phyloP scores from a whole-genome alignment of 2,888 invertebrate genomes.

The Parnassius orleans region DNA sequence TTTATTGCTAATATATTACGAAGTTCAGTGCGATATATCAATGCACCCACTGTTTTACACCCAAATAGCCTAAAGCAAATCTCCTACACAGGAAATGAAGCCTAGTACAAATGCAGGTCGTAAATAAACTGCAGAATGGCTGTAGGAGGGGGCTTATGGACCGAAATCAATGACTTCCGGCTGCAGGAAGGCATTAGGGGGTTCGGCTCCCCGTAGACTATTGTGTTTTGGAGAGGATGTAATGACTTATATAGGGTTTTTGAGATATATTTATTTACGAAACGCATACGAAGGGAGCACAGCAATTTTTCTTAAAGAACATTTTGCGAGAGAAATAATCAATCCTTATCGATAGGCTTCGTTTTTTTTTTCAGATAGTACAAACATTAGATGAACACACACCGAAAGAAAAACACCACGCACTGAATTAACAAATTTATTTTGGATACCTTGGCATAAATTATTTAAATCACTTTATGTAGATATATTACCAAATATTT shows the following conservation, averaged over 20 bases:
- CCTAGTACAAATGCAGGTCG: slow-evolving; percentile 27
- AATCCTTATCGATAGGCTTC: too few relatives aligned
- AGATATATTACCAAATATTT: too few relatives aligned
- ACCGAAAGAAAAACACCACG: too few relatives aligned
- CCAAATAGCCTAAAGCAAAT: slow-evolving; percentile 25
- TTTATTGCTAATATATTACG: slow-evolving; percentile 9
- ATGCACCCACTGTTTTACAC: slow-evolving; percentile 18
- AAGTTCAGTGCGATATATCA: slow-evolving; percentile 16
- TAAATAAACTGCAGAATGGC: slow-evolving; percentile 25
- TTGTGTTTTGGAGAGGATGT: slow-evolving; percentile 19
- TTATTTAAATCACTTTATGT: too few relatives aligned
- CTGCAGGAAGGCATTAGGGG: slow-evolving; percentile 29
- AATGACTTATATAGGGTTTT: slow-evolving; percentile 23
- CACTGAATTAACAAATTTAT: too few relatives aligned
- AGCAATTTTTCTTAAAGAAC: too few relatives aligned
- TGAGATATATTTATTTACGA: slow-evolving; percentile 10
- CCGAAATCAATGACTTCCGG: slow-evolving; percentile 40
- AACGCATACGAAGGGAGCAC: neutral
- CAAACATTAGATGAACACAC: too few relatives aligned
- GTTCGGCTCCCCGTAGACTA: slow-evolving; percentile 23
- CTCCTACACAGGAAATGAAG: slow-evolving; percentile 26
- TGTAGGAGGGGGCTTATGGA: slow-evolving; percentile 26
- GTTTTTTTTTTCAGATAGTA: too few relatives aligned
- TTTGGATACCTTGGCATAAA: too few relatives aligned
- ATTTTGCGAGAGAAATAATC: too few relatives aligned